phyloP scores from a whole-genome alignment of 2,797 vertebrate species.

The Steatocranus sp. region DNA sequence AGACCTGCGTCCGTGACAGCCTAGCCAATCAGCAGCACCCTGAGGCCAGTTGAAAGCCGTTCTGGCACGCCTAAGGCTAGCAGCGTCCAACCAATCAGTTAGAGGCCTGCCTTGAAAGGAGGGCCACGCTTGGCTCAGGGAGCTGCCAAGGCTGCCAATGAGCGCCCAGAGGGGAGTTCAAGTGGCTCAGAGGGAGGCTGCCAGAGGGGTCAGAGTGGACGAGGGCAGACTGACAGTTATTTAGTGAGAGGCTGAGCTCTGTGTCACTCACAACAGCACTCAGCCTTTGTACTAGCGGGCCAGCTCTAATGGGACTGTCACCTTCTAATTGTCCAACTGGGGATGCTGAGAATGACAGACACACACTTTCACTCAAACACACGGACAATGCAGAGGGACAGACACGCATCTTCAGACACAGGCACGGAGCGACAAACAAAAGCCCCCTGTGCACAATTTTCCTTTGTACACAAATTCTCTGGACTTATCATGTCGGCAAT shows the following conservation, averaged over 20 bases:
- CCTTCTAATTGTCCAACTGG: constrained; percentile 65
- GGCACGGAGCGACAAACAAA: background rate
- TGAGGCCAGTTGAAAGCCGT: constrained; percentile 61
- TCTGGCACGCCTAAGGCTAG: constrained; percentile 60
- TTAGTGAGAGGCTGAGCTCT: constrained; percentile 58
- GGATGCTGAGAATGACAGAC: constrained; percentile 36
- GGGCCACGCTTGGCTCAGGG: constrained; percentile 54
- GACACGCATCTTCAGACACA: background rate
- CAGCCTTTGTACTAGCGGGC: constrained; percentile 51
- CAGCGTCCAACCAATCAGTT: constrained; percentile 61
- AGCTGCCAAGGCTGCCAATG: constrained; percentile 53
- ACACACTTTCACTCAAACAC: background rate
- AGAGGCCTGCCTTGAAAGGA: constrained; percentile 59
- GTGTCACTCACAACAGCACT: constrained; percentile 59
- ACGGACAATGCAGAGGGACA: background rate
- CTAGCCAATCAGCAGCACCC: constrained; percentile 66
- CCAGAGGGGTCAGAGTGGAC: constrained; percentile 62
- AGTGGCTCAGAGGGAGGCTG: constrained; percentile 59
- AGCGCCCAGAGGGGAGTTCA: constrained; percentile 39
- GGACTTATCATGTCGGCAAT: background rate
- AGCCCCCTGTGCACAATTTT: background rate
- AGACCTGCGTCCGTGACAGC: constrained; percentile 35
- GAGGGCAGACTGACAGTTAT: constrained; percentile 65
- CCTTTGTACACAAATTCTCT: background rate
- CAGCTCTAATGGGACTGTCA: constrained; percentile 69